Base-by-base conservation (phyloP, 2,888 invertebrate species). In the Lasioglossum marginatum region DNA sequence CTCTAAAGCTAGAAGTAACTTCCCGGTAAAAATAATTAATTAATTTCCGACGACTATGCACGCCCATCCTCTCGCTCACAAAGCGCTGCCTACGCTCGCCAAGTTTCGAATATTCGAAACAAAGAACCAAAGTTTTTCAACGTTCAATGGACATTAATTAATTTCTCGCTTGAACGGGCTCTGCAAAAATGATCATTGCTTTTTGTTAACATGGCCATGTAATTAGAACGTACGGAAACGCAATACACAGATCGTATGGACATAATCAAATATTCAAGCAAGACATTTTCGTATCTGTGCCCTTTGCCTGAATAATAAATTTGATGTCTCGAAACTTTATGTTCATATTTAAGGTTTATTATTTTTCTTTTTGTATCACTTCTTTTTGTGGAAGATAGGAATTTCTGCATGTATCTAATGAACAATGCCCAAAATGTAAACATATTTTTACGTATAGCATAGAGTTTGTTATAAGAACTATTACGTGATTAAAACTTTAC, bases 11-110 rank as follows among this genome's bases (percentile, higher is more conserved):
- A 31, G 45, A 76, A 52, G 45, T 60, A 81, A 81, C 71, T 81
- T 76, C 12, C 23, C 6, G 43, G 40, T 43, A 66, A 73, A 82
- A 77, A 45, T 71, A 82, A 77, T 72, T 76, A 82, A 77, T 72
- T 82, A 70, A 70, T 40, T 70, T 70, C n/a, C 12, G 10, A 8
- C 37, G 10, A 34, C 68, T 12, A 19, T 40, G 23, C 12, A 6
- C 60, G 14, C 5, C 16, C 31, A 16, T 8, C 31, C 31, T 27
- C 27, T 63, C 16, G 6, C 16, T 63, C 31, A 63, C 63, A 63
- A 63, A 63, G 31, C 16, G 63, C 31, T 63, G 14, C 31, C 31
- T 63, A 63, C 63, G 31, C 31, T 31, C 16, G 31, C 31, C 31
- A 63, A 63, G 63, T 63, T 63, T 63, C 63, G 63, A 31, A 63